Percentiles rank a stretch among this genome's conserved stretches.
Evolutionary conservation across 64 coral and sea anemone species (phyloP).

Genomic region (Pachyseris speciosa): DNA sequence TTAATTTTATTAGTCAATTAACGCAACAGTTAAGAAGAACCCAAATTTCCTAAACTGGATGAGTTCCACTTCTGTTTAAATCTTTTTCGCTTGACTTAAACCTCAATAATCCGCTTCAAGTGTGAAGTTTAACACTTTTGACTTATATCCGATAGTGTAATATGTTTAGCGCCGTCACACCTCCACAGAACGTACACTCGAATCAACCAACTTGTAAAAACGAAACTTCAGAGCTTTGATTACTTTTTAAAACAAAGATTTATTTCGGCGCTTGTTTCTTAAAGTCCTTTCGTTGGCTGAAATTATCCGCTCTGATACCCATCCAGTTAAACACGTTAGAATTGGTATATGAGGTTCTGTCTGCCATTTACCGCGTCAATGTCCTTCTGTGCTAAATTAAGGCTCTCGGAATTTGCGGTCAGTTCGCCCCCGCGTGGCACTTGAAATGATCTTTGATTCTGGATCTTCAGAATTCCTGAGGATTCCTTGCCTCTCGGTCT

Average conservation of each 20-base stretch:
- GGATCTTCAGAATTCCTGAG: no score
- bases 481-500: no score
- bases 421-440: background rate
- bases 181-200: background rate
- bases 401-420: background rate
- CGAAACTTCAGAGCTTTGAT: no score
- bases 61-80: background rate
- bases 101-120: no score
- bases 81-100: background rate
- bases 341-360: no score
- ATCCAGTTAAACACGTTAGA: no score
- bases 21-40: background rate
- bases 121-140: background rate
- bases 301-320: no score
- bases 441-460: background rate
- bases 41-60: background rate
- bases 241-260: background rate
- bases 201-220: background rate
- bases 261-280: no score
- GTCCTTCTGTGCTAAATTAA: background rate
- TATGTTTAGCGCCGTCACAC: background rate
- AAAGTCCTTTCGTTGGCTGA: no score
- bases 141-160: background rate
- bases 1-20: background rate
- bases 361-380: no score